Conservation (phyloP, 30 jellyfish, hydroid and myxozoan species). For the Aurelia coerulea region DNA sequence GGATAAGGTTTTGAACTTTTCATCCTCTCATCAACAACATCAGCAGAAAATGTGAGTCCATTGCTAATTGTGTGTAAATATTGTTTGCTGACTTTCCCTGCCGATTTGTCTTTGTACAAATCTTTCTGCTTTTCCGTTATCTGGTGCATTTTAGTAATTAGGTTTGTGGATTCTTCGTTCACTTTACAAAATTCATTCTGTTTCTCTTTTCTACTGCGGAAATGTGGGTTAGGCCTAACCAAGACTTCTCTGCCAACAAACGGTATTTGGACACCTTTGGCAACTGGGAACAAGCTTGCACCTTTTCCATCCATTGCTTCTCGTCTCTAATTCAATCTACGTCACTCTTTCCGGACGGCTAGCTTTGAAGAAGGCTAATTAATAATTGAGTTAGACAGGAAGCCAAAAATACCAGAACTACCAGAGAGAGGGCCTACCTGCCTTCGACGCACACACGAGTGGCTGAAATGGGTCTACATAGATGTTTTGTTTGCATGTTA, state of each 20-base stretch:
- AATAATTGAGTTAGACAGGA: too few species aligned
- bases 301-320: conserved; percentile 34
- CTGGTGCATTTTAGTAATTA: not conserved
- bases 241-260: conserved; percentile 52
- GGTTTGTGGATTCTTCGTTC: not conserved
- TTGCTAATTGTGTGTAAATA: conserved; percentile 51
- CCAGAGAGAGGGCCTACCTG: too few species aligned
- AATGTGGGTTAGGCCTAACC: not conserved
- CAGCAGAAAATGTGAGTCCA: conserved; percentile 65
- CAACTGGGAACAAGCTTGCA: conserved; percentile 65
- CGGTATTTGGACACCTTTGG: conserved; percentile 63
- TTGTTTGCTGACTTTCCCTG: conserved; percentile 30
- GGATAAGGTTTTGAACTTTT: conserved; percentile 8
- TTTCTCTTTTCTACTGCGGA: not conserved
- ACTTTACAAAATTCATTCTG: not conserved
- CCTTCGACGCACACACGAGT: too few species aligned
- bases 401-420: too few species aligned
- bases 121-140: conserved; percentile 14
- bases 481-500: not conserved
- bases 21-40: conserved; percentile 60
- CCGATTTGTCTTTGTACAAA: conserved; percentile 51
- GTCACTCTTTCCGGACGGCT: too few species aligned
- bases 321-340: not conserved
- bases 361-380: too few species aligned
- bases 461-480: not conserved